A percentile compares a stretch with the other conserved stretches of the same genome.
phyloP scores from a whole-genome alignment of 1,140 invertebrate genomes.

The Lasaia peninsularis region DNA sequence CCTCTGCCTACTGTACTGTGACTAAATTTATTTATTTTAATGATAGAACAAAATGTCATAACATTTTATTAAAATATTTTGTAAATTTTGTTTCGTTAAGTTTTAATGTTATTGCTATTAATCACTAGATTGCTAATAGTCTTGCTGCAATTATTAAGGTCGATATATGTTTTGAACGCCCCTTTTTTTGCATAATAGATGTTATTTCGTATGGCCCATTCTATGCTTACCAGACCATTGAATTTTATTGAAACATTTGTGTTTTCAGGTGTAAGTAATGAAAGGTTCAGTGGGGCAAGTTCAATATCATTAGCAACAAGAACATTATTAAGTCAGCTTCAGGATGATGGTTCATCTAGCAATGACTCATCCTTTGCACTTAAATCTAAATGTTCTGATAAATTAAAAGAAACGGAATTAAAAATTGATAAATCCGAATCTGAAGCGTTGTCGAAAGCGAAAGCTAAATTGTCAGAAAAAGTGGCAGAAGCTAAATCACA shows the following conservation, averaged over 20 bases:
- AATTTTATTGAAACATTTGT: conserved; percentile 26
- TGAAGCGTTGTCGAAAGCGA: conserved; percentile 63
- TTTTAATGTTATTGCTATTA: no score
- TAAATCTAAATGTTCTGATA: conserved; percentile 45
- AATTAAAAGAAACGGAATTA: conserved; percentile 37
- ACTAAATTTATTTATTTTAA: no score
- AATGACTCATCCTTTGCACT: conserved; percentile 73
- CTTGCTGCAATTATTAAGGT: no score
- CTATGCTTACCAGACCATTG: neutral
- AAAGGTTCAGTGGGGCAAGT: conserved; percentile 56
- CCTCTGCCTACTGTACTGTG: no score
- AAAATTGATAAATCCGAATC: conserved; percentile 54
- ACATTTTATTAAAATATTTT: no score
- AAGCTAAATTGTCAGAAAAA: conserved; percentile 65
- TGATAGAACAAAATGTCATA: no score
- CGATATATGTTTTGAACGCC: no score
- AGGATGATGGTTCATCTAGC: conserved; percentile 73
- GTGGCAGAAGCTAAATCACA: conserved; percentile 60
- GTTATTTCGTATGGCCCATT: no score
- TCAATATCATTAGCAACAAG: conserved; percentile 58
- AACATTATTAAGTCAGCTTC: conserved; percentile 68
- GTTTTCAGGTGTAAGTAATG: conserved; percentile 60
- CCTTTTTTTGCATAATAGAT: no score
- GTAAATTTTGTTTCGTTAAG: no score
- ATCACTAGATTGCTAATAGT: no score